These are phyloP conservation scores for Dicerorhinus sumatrensis DNA, from an alignment of 2,113 vertebrate species.

Conservation along the genomic window DNA sequence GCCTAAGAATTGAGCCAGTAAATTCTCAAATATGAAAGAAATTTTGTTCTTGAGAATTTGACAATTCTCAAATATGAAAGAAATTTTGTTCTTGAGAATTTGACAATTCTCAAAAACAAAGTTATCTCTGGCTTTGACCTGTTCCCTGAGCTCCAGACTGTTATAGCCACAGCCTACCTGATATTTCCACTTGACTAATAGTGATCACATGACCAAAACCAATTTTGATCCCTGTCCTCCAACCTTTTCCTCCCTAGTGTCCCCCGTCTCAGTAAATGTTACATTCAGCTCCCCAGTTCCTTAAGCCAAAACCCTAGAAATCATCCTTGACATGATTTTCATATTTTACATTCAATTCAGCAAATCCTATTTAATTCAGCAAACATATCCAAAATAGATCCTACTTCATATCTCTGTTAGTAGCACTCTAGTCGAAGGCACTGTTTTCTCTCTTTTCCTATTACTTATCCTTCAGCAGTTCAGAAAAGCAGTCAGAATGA, in stretches of 20 bases:
- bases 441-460: not conserved
- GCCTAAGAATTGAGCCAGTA: not conserved
- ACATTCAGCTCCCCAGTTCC: not conserved
- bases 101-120: not conserved
- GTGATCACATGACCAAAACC: not conserved
- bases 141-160: not conserved
- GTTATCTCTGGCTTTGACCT: not conserved
- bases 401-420: not conserved
- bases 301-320: not conserved
- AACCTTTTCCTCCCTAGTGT: not conserved
- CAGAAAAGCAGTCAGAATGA: not conserved
- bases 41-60: conserved; percentile 9
- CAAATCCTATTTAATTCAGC: not conserved
- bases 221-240: not conserved
- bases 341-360: not conserved
- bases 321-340: not conserved
- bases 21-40: not conserved
- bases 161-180: not conserved
- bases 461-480: not conserved
- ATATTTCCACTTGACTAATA: not conserved
- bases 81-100: conserved; percentile 16
- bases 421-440: not conserved
- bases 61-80: not conserved
- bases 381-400: not conserved
- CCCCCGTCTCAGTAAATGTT: not conserved